These are phyloP conservation scores for Stegodyphus mimosarum DNA, from an alignment of 1,140 invertebrate genomes.

Conservation along the genomic window DNA sequence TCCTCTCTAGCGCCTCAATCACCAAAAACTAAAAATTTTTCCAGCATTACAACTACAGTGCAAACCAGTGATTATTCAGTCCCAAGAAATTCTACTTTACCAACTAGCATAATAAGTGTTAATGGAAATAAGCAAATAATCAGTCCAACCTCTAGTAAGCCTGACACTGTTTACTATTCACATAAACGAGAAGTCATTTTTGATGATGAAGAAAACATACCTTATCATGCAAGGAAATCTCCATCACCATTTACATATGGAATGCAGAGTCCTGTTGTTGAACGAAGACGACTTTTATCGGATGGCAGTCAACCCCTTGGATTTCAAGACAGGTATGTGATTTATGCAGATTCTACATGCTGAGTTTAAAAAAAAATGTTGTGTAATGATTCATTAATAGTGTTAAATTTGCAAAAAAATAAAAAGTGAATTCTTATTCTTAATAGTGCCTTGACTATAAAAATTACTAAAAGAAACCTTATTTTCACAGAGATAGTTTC, in stretches of 20 bases:
- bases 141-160: conserved; percentile 12
- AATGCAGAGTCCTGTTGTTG: conserved; percentile 61
- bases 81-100: conserved; percentile 6
- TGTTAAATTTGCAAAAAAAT: too few relatives aligned
- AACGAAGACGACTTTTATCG: conserved; percentile 67
- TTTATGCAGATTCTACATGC: not conserved
- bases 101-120: conserved; percentile 55
- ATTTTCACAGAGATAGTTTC: too few relatives aligned
- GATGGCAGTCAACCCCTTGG: conserved; percentile 54
- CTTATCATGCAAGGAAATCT: conserved; percentile 84
- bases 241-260: conserved; percentile 83
- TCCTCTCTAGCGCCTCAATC: conserved; percentile 64
- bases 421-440: too few relatives aligned
- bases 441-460: too few relatives aligned
- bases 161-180: conserved; percentile 5
- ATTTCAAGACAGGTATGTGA: conserved; percentile 13
- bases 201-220: conserved; percentile 69
- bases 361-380: too few relatives aligned
- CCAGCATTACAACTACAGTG: conserved; percentile 52
- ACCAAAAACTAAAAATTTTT: conserved; percentile 60
- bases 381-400: too few relatives aligned
- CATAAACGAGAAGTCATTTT: conserved; percentile 44
- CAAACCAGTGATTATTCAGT: conserved; percentile 8
- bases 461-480: too few relatives aligned
- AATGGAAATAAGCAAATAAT: conserved; percentile 54